phyloP scores from a whole-genome alignment of 2,888 invertebrate species.

The Muscina levida region DNA sequence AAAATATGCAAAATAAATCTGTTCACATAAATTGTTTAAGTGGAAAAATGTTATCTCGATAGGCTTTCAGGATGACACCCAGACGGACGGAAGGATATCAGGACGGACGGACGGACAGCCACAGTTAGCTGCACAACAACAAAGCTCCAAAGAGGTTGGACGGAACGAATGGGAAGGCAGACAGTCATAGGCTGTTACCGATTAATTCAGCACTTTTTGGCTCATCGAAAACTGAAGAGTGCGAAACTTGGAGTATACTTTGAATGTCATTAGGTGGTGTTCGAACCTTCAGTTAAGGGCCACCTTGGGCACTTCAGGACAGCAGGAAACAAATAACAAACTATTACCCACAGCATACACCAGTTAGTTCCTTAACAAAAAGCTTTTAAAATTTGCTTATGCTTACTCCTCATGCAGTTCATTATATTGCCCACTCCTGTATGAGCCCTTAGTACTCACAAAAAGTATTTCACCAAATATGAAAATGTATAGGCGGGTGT shows the following conservation, averaged over 20 bases:
- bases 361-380: too few species aligned
- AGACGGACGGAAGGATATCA: neutral
- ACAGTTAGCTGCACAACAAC: slow-evolving; percentile 5
- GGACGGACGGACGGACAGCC: slow-evolving; percentile 14
- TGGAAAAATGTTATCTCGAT: slow-evolving; percentile 52
- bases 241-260: slow-evolving; percentile 15
- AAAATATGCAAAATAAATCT: slow-evolving; percentile 42
- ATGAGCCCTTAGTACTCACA: too few species aligned
- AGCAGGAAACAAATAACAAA: neutral
- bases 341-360: neutral
- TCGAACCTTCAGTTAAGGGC: neutral
- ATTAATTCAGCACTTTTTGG: slow-evolving; percentile 29
- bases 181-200: slow-evolving; percentile 26
- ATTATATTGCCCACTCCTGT: too few species aligned
- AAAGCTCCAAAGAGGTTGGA: slow-evolving; percentile 14
- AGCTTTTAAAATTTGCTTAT: too few species aligned
- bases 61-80: slow-evolving; percentile 25
- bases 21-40: slow-evolving; percentile 57
- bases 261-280: slow-evolving; percentile 35
- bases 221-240: slow-evolving; percentile 21
- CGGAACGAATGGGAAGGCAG: slow-evolving; percentile 14
- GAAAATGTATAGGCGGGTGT: neutral
- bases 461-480: too few species aligned
- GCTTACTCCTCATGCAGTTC: too few species aligned
- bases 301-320: neutral